Conservation (phyloP, 2,113 vertebrate species). For the Caranx melampygus region DNA sequence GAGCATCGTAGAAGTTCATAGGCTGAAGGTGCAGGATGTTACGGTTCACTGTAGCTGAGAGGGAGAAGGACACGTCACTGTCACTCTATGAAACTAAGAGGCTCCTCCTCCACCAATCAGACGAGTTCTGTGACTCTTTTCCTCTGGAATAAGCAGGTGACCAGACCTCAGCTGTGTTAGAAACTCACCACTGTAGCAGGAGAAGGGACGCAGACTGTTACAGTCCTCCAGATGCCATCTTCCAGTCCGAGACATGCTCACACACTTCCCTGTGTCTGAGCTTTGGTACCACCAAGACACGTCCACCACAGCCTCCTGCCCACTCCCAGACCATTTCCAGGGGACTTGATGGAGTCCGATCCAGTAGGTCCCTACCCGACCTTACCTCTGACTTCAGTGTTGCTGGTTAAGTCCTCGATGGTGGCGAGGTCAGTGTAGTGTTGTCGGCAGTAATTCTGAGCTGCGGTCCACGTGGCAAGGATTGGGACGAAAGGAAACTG, state of each 20-base stretch:
- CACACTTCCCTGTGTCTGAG: rapidly evolving
- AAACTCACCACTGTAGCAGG: conserved; percentile 48
- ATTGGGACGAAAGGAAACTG: rapidly evolving
- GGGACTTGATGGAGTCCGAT: conserved; percentile 19
- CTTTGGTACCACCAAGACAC: not conserved
- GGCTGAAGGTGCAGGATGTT: not conserved
- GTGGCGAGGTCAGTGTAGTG: conserved; percentile 18
- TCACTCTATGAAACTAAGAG: no score
- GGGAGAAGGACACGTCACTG: not conserved
- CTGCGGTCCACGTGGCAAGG: not conserved
- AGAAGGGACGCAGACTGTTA: rapidly evolving
- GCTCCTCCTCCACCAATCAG: no score
- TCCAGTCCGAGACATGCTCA: rapidly evolving
- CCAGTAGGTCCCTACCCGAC: not conserved
- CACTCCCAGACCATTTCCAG: conserved; percentile 16
- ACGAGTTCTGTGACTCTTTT: no score
- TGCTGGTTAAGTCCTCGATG: not conserved
- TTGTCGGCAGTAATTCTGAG: conserved; percentile 40
- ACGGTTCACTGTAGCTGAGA: not conserved
- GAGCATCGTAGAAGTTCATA: not conserved
- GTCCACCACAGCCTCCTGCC: rapidly evolving
- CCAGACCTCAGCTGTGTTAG: not conserved
- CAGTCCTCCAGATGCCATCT: not conserved
- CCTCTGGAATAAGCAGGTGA: no score
- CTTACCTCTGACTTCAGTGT: not conserved